Evolutionary conservation across 2,888 invertebrate species (phyloP).

Genomic region (Sclerodermus sp.): DNA sequence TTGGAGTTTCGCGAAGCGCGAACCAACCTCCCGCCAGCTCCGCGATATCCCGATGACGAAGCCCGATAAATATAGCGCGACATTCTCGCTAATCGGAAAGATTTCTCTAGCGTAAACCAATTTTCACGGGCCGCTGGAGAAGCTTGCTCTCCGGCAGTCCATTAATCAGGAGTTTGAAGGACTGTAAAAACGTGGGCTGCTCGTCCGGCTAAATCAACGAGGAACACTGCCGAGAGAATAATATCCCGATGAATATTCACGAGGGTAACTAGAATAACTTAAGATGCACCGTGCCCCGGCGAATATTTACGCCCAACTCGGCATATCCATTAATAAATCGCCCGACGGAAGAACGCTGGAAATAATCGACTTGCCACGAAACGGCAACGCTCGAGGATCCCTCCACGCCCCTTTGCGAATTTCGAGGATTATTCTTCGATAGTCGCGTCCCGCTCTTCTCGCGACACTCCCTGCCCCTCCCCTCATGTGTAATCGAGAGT

Average conservation of each 20-base stretch:
- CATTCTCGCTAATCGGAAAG: conserved; percentile 16
- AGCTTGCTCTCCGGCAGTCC: conserved; percentile 28
- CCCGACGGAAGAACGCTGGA: conserved; percentile 13
- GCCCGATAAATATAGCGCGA: conserved; percentile 18
- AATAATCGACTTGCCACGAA: conserved; percentile 13
- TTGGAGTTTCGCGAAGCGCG: not conserved
- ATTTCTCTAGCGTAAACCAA: conserved; percentile 14
- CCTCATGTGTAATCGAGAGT: no score
- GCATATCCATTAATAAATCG: not conserved
- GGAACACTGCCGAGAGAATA: not conserved
- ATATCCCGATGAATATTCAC: conserved; percentile 22
- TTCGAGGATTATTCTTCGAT: no score
- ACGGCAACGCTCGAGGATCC: no score
- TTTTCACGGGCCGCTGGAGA: conserved; percentile 31
- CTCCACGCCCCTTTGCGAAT: no score
- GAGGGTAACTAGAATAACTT: no score
- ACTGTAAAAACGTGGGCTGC: conserved; percentile 21
- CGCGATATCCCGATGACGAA: conserved; percentile 27
- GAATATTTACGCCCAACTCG: no score
- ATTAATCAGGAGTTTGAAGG: conserved; percentile 17
- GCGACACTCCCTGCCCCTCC: no score
- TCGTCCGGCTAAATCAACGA: not conserved
- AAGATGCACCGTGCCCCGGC: no score
- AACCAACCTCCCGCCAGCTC: conserved; percentile 13
- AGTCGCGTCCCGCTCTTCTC: no score